phyloP scores from a whole-genome alignment of 1,140 invertebrate species.

The Ylistrum balloti region DNA sequence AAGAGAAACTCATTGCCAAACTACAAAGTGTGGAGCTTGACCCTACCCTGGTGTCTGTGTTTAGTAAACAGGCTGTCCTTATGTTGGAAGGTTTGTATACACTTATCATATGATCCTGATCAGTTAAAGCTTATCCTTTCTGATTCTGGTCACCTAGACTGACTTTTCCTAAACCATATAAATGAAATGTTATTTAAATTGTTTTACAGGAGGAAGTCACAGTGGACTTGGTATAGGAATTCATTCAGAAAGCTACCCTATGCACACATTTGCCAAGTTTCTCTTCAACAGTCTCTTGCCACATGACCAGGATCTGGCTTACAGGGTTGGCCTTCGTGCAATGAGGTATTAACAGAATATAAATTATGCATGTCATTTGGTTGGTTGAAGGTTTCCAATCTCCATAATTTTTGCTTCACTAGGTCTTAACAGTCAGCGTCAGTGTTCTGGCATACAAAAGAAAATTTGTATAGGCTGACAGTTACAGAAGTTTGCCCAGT shows the following conservation, averaged over 20 bases:
- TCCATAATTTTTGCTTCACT: too few relatives aligned
- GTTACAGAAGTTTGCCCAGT: too few relatives aligned
- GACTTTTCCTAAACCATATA: too few relatives aligned
- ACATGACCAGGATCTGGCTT: constrained; percentile 90
- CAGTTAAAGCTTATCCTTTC: too few relatives aligned
- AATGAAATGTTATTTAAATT: constrained; percentile 25
- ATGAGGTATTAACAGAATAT: constrained; percentile 82
- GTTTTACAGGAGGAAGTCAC: constrained; percentile 87
- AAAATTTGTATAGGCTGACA: too few relatives aligned
- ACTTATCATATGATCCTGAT: neutral
- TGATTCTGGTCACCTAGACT: too few relatives aligned
- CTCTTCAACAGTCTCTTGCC: constrained; percentile 89
- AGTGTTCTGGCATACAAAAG: too few relatives aligned
- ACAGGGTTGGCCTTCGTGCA: constrained; percentile 86
- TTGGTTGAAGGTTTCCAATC: too few relatives aligned
- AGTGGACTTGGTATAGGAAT: constrained; percentile 90
- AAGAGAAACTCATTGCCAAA: constrained; percentile 89
- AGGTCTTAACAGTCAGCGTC: too few relatives aligned
- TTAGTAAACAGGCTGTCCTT: constrained; percentile 83
- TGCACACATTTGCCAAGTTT: constrained; percentile 92
- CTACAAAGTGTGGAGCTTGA: constrained; percentile 91
- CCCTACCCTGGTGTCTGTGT: constrained; percentile 85
- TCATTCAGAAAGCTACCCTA: constrained; percentile 89
- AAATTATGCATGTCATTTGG: too few relatives aligned
- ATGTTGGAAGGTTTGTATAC: constrained; percentile 78